phyloP scores from a whole-genome alignment of 1,140 invertebrate genomes.

The Delia radicum region DNA sequence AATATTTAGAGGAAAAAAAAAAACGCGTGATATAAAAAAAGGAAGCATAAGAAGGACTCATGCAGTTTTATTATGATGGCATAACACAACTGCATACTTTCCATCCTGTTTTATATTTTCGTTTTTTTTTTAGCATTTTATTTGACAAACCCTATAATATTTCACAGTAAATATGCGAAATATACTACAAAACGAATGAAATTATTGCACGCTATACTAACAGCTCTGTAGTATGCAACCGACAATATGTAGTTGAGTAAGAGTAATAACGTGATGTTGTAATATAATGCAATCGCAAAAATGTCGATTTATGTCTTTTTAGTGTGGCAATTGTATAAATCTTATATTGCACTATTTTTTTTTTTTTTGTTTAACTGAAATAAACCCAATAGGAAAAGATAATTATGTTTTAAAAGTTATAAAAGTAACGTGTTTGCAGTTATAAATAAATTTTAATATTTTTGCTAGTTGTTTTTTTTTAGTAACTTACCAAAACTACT shows the following conservation, averaged over 20 bases:
- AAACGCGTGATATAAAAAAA: background rate
- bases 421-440: too few species aligned
- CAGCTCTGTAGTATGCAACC: background rate
- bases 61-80: conserved; percentile 15
- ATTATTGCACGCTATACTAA: background rate
- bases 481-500: too few species aligned
- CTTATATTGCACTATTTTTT: background rate
- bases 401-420: too few species aligned
- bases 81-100: conserved; percentile 10
- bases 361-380: too few species aligned
- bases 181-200: background rate
- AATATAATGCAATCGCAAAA: conserved; percentile 16
- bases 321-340: conserved; percentile 19
- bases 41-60: background rate
- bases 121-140: background rate
- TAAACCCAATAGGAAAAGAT: too few species aligned
- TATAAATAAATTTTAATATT: too few species aligned
- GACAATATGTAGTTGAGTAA: background rate
- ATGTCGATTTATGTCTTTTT: conserved; percentile 18
- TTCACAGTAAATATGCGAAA: conserved; percentile 10
- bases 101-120: background rate
- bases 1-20: background rate
- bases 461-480: too few species aligned
- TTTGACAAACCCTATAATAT: conserved; percentile 5
- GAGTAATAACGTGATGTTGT: background rate